Percentiles rank a stretch among this genome's conserved stretches.
These are phyloP conservation scores for Phasianus colchicus DNA, from an alignment of 2,113 vertebrate genomes.

Conservation along the genomic window DNA sequence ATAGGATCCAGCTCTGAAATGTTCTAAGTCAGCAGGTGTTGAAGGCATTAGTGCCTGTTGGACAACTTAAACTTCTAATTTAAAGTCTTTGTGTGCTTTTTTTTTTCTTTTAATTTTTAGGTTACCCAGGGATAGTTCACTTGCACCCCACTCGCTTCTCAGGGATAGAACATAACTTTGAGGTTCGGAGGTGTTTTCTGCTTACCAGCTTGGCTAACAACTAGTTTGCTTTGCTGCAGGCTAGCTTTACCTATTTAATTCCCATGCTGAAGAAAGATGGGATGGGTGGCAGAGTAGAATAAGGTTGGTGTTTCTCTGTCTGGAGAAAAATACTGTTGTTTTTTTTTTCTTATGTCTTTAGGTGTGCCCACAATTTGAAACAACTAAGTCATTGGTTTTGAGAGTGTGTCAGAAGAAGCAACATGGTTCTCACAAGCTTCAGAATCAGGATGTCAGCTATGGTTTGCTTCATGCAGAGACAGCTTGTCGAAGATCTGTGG, in stretches of 20 bases:
- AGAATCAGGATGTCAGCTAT: neutral
- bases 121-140: neutral
- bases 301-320: neutral
- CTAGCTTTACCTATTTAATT: neutral
- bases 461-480: slow-evolving; percentile 16
- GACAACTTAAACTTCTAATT: neutral
- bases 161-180: neutral
- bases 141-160: neutral
- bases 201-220: neutral
- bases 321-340: neutral
- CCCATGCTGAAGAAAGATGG: neutral
- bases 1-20: neutral
- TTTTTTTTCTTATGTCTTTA: slow-evolving; percentile 24
- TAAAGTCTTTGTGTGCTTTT: neutral
- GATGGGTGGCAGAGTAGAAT: neutral
- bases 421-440: neutral
- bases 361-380: slow-evolving; percentile 89
- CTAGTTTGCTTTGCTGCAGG: neutral
- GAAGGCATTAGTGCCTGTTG: neutral
- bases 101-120: neutral
- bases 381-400: neutral
- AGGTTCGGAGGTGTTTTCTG: neutral
- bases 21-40: neutral
- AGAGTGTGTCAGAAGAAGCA: slow-evolving; percentile 31
- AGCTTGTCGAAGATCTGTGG: slow-evolving; percentile 60